phyloP scores from a whole-genome alignment of 2,888 invertebrate species.

The Epicampocera succincta region DNA sequence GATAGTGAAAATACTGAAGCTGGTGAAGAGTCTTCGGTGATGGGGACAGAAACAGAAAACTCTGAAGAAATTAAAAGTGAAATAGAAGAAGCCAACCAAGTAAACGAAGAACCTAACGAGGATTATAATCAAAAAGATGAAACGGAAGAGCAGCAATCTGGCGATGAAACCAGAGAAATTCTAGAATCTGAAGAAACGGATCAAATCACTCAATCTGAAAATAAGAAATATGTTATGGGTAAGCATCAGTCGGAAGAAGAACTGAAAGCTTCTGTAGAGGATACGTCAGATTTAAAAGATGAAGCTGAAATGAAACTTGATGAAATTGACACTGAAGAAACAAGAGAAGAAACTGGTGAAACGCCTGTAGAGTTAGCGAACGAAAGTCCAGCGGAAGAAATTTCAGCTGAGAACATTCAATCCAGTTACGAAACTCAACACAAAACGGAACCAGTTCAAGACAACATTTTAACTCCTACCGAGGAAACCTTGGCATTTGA shows the following conservation, averaged over 20 bases:
- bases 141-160: not conserved
- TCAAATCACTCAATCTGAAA: not conserved
- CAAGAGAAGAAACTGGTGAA: conserved; percentile 14
- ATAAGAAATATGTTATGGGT: conserved; percentile 2
- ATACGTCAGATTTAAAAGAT: conserved; percentile 26
- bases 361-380: conserved; percentile 6
- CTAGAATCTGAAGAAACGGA: not conserved
- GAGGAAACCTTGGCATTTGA: not conserved
- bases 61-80: conserved; percentile 6
- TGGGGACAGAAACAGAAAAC: conserved; percentile 23
- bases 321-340: conserved; percentile 26
- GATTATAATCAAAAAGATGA: not conserved
- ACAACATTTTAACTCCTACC: too few relatives aligned
- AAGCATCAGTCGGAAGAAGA: conserved; percentile 10
- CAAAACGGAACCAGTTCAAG: not conserved
- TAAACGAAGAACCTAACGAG: not conserved
- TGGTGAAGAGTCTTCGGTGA: not conserved
- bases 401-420: conserved; percentile 11
- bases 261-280: not conserved
- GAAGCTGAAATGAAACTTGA: conserved; percentile 15
- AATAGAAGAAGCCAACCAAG: conserved; percentile 1
- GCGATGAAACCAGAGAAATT: not conserved
- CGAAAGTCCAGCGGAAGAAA: conserved; percentile 7
- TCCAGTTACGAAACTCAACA: conserved; percentile 12
- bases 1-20: conserved; percentile 33